Percentiles rank a stretch among this genome's conserved stretches.
These are phyloP conservation scores for Agonopterix arenella DNA, from an alignment of 2,888 invertebrate genomes.

Conservation along the genomic window DNA sequence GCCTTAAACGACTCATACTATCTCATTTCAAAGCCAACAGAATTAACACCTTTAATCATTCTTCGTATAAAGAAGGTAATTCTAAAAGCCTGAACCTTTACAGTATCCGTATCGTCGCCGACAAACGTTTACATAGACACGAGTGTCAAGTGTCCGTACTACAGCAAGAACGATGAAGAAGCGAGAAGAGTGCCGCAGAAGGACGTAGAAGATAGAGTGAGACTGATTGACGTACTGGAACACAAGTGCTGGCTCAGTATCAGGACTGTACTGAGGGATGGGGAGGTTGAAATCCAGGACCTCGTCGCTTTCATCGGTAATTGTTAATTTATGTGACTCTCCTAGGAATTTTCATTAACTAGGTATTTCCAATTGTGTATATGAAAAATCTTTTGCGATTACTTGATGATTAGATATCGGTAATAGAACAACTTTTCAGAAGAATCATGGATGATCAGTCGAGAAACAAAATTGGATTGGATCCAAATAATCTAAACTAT, in stretches of 20 bases:
- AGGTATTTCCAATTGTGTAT: too few relatives aligned
- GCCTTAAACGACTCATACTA: too few relatives aligned
- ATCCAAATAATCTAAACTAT: too few relatives aligned
- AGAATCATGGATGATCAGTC: too few relatives aligned
- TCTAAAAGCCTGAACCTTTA: slow-evolving; percentile 26
- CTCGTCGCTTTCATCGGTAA: slow-evolving; percentile 68
- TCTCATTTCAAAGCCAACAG: too few relatives aligned
- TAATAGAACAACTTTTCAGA: too few relatives aligned
- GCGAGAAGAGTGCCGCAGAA: slow-evolving; percentile 21
- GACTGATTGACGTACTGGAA: slow-evolving; percentile 51
- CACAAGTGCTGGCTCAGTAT: slow-evolving; percentile 56
- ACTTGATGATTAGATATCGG: too few relatives aligned
- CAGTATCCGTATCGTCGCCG: slow-evolving; percentile 76
- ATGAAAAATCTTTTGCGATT: too few relatives aligned
- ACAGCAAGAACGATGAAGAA: slow-evolving; percentile 63
- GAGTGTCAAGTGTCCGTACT: slow-evolving; percentile 55
- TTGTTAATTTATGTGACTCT: slow-evolving; percentile 7
- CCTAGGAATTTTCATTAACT: too few relatives aligned
- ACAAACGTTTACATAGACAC: slow-evolving; percentile 73
- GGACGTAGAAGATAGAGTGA: slow-evolving; percentile 31
- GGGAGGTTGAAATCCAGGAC: slow-evolving; percentile 71
- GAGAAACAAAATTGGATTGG: too few relatives aligned
- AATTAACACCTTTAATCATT: neutral
- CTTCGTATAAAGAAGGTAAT: neutral
- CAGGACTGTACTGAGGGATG: slow-evolving; percentile 56